Base-by-base conservation (phyloP, 2,888 invertebrate species). In the Sminthurides aquaticus region DNA sequence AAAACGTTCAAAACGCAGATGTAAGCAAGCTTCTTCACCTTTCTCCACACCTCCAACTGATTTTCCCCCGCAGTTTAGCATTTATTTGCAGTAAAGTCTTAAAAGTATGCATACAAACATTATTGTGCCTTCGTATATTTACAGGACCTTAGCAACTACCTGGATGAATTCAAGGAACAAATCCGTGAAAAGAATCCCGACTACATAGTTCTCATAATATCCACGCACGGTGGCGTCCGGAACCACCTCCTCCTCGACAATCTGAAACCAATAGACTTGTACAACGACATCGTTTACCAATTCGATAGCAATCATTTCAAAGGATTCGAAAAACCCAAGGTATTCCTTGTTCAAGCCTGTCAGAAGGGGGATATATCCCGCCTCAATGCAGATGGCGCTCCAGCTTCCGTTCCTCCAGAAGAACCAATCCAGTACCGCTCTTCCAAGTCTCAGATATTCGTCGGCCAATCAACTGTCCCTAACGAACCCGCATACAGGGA, bases 321-420 rank as follows among this genome's bases (percentile, higher is more conserved):
- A 20, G 22, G 52, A 8, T 52, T 52, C 5, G 20, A 52, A 8
- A 52, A 15, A 18, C 52, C 52, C 5, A 15, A 52, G 20, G 20
- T 52, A 15, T 52, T 52, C 20, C 18, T 52, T 20, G 20, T 52
- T 52, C 52, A 52, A 52, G 52, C 52, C 5, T 52, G 52, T 22
- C 52, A 52, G 52, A 52, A 52, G 52, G 52, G 52, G 5, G 43
- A 34, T 15, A 11, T 34, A 15, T 11, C 8, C 8, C 8, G 8
- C 43, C 15, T 34, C 8, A 34, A 15, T 34, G 43, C 43, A 11
- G 43, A 34, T 15, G n/a, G n/a, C n/a, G 43, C 43, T 15, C 43
- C 43, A 11, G 8, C 8, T 11, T 34, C 5, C 43, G 43, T 15
- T 11, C 43, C 43, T 15, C 5, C 8, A 34, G 43, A 34, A 5